A percentile compares a stretch with the other conserved stretches of the same genome.
These are phyloP conservation scores for Lampris megalopsis DNA, from an alignment of 2,113 vertebrate genomes.

Conservation along the genomic window DNA sequence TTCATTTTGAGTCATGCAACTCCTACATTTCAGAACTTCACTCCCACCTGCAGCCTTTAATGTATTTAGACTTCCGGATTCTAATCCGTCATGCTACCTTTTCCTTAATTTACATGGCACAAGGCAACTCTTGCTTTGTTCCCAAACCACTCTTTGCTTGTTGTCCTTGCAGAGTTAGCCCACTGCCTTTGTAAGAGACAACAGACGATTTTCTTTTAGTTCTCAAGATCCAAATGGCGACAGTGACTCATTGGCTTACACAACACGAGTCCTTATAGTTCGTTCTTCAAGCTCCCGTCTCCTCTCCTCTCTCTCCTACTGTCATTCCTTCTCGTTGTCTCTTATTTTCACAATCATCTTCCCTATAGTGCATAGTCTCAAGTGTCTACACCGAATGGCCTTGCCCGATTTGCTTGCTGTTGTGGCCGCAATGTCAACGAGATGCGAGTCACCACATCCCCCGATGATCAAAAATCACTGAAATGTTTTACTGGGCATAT, in stretches of 20 bases:
- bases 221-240: constrained; percentile 76
- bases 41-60: constrained; percentile 17
- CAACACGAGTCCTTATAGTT: constrained; percentile 76
- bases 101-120: constrained; percentile 52
- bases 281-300: constrained; percentile 66
- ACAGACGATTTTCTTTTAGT: constrained; percentile 78
- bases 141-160: constrained; percentile 65
- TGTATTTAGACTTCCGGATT: constrained; percentile 17
- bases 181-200: constrained; percentile 71
- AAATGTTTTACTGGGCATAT: constrained; percentile 70
- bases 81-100: constrained; percentile 24
- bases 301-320: constrained; percentile 59
- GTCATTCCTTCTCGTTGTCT: constrained; percentile 67
- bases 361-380: constrained; percentile 73
- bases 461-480: constrained; percentile 61
- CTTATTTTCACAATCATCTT: constrained; percentile 70
- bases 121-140: constrained; percentile 58
- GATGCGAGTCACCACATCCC: constrained; percentile 77
- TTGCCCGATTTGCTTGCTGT: constrained; percentile 78
- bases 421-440: constrained; percentile 79
- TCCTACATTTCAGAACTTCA: not conserved
- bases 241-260: constrained; percentile 81
- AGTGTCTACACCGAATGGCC: constrained; percentile 73
- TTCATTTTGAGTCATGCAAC: constrained; percentile 12
- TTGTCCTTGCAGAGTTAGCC: constrained; percentile 72